Evolutionary conservation across 1,140 invertebrate species (phyloP), one percentile per base, ranked within the genome.

Genomic region (Pogonus chalceus): DNA sequence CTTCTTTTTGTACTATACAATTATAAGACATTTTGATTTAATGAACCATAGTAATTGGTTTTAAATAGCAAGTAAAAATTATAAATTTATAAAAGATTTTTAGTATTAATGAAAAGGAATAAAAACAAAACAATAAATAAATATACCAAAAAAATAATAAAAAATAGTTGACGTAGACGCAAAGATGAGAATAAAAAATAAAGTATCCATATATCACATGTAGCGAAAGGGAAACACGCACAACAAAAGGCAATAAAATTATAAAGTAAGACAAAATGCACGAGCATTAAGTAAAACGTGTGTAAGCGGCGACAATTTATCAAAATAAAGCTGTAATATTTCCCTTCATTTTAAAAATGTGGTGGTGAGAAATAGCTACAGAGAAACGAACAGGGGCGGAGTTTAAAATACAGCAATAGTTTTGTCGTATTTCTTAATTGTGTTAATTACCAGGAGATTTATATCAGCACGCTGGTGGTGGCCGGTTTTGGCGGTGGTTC

Each of bases 311-410:
- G 26, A 31, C 26, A 12, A 43, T 43, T 43, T 43, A 43, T 43
- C 37, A 43, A 43, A 43, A 43, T 43, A 43, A 43, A 43, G 37
- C 37, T 43, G 37, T 43, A 43, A 43, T 43, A 43, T 43, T 43
- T 18, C 3, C 37, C 7, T 43, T 16, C 7, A 10, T 43, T 43
- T 43, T 43, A 4, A 10, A 43, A 18, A 43, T 18, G 26, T 14
- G 7, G 7, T 7, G 26, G 14, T 31, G 26, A 31, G 14, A 31
- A 31, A 31, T 31, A 7, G 26, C 26, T 14, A 4, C 26, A 7
- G 7, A 31, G 26, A 31, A 7, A 14, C 37, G 37, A 18, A 16
- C 37, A 31, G 7, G 26, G 26, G 26, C 4, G 26, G 37, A 43
- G 37, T 18, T 43, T 31, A 31, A 31, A 31, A 31, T 31, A 31